Conservation (phyloP, 2,888 invertebrate species). For the Microplitis deprimator region DNA sequence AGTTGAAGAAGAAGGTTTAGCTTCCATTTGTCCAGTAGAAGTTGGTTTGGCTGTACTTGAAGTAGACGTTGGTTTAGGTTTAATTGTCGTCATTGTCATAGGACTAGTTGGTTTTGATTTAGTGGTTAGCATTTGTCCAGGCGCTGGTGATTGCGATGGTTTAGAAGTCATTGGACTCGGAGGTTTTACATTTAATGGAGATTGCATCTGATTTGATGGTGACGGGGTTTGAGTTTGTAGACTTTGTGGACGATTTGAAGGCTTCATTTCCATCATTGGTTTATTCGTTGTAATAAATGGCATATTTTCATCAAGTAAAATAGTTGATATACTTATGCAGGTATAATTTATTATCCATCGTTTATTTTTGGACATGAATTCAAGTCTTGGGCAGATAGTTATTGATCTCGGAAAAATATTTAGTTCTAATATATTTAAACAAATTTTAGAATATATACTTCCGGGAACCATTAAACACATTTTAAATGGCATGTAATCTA, state of each 20-base stretch:
- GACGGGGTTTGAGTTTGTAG: not conserved
- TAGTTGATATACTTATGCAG: constrained; percentile 58
- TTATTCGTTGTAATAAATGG: constrained; percentile 15
- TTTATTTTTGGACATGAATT: constrained; percentile 57
- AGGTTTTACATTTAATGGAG: not conserved
- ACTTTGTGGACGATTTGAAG: constrained; percentile 14
- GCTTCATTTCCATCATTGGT: constrained; percentile 10
- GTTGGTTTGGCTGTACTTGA: not conserved
- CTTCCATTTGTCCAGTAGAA: not conserved
- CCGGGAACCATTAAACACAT: constrained; percentile 61
- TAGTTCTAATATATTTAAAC: constrained; percentile 59
- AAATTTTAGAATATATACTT: constrained; percentile 60
- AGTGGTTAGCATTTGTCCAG: not conserved
- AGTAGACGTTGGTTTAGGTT: not conserved
- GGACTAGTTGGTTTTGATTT: not conserved
- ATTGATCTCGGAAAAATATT: constrained; percentile 60
- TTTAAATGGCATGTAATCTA: constrained; percentile 58
- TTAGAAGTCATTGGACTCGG: not conserved
- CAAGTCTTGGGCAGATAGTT: constrained; percentile 58
- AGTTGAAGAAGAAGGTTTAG: too few relatives aligned
- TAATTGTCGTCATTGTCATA: not conserved
- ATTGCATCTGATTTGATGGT: not conserved
- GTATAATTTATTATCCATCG: constrained; percentile 62
- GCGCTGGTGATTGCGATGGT: not conserved
- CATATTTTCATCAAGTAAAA: constrained; percentile 45